Percentiles rank a stretch among this genome's conserved stretches.
Conservation (phyloP, 2,888 invertebrate genomes). For the Leptothorax acervorum region DNA sequence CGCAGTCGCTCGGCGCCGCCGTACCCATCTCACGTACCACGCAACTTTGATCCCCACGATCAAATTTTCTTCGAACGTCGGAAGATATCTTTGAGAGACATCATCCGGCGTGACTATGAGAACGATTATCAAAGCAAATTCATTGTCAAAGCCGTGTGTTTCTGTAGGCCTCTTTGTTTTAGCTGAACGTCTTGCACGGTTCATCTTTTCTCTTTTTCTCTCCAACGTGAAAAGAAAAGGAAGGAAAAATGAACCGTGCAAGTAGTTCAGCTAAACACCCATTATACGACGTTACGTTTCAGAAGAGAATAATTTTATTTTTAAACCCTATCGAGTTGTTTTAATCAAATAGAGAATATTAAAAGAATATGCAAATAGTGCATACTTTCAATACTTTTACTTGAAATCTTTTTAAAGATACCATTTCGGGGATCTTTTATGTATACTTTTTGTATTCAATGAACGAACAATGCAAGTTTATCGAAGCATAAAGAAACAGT, state of each 20-base stretch:
- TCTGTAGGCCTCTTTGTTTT: background rate
- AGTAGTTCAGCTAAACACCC: background rate
- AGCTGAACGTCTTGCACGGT: no score
- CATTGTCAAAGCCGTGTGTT: background rate
- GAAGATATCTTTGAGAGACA: background rate
- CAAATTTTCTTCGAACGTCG: background rate
- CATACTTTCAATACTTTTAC: background rate
- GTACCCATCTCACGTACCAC: slow-evolving; percentile 1
- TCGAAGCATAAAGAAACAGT: slow-evolving; percentile 1
- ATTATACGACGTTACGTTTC: background rate
- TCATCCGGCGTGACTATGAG: background rate
- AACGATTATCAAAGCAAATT: slow-evolving; percentile 2
- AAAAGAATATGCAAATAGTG: no score
- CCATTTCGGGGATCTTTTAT: background rate
- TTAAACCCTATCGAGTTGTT: background rate
- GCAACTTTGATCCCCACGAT: slow-evolving; percentile 8
- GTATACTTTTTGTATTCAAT: background rate
- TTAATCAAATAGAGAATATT: background rate
- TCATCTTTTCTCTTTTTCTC: no score
- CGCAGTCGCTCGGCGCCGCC: background rate
- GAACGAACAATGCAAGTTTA: background rate
- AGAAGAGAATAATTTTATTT: background rate
- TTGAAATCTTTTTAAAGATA: background rate
- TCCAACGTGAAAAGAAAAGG: no score
- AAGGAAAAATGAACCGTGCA: no score